Evolutionary conservation across 2,888 invertebrate species (phyloP).

Genomic region (Apamea anceps): DNA sequence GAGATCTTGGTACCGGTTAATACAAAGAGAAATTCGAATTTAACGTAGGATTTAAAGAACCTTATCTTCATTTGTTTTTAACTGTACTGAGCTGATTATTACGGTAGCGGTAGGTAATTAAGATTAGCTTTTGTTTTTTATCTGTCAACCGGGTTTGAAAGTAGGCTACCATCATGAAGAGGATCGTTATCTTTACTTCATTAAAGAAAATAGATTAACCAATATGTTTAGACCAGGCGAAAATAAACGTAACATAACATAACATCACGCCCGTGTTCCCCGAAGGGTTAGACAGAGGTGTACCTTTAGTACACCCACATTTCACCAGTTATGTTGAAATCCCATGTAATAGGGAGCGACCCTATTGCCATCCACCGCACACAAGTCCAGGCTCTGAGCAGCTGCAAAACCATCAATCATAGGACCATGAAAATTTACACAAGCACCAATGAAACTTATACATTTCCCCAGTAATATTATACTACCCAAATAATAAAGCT

Average conservation of each 20-base stretch:
- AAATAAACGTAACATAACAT: neutral
- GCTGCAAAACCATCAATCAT: too few relatives aligned
- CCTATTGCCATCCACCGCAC: too few relatives aligned
- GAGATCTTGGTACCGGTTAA: constrained; percentile 10
- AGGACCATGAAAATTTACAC: constrained; percentile 4
- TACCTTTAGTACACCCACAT: too few relatives aligned
- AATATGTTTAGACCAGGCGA: neutral
- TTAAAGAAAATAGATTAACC: neutral
- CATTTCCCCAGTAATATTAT: constrained; percentile 25
- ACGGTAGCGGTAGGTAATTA: constrained; percentile 11
- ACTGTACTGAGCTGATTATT: constrained; percentile 9
- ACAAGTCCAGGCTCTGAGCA: too few relatives aligned
- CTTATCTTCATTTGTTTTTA: constrained; percentile 32
- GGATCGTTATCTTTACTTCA: neutral
- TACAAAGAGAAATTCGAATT: constrained; percentile 39
- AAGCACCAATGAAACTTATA: constrained; percentile 18
- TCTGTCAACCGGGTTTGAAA: neutral
- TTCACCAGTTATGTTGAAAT: too few relatives aligned
- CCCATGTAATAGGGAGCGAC: too few relatives aligned
- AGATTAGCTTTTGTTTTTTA: constrained; percentile 19
- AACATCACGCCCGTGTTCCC: too few relatives aligned
- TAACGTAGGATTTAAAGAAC: constrained; percentile 5
- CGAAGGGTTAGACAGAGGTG: too few relatives aligned
- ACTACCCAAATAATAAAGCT: constrained; percentile 51
- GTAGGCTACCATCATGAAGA: neutral